These are phyloP conservation scores for Corydoras sp. DNA, from an alignment of 2,113 vertebrate species.

Conservation along the genomic window DNA sequence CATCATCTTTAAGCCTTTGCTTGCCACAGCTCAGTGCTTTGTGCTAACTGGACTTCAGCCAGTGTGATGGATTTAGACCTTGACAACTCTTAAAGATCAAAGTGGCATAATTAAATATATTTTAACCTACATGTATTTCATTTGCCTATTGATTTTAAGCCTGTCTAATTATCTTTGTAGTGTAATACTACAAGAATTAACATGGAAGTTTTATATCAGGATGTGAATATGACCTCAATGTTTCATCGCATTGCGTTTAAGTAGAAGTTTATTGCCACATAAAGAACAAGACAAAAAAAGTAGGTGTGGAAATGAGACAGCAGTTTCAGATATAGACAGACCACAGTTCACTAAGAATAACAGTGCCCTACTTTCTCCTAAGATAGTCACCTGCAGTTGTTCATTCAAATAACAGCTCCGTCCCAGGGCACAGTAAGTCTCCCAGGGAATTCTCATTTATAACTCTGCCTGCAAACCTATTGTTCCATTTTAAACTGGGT, in stretches of 20 bases:
- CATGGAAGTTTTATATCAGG: too few species aligned
- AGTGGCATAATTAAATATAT: conserved; percentile 13
- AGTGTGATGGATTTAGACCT: conserved; percentile 10
- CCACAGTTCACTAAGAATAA: conserved; percentile 10
- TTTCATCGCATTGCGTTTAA: too few species aligned
- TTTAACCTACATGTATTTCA: conserved; percentile 4
- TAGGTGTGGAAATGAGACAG: not conserved
- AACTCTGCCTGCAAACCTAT: not conserved
- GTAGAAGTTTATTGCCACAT: too few species aligned
- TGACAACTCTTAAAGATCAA: not conserved
- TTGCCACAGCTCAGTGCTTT: conserved; percentile 1
- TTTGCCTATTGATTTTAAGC: not conserved
- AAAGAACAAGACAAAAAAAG: too few species aligned
- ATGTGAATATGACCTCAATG: too few species aligned
- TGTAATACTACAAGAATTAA: not conserved
- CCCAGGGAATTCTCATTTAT: not conserved
- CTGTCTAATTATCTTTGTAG: not conserved
- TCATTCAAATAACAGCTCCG: not conserved
- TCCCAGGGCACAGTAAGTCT: too few species aligned
- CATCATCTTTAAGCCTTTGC: conserved; percentile 27
- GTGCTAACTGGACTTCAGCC: conserved; percentile 1
- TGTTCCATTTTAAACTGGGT: too few species aligned
- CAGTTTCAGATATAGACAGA: conserved; percentile 6
- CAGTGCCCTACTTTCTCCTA: conserved; percentile 14
- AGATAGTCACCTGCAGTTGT: conserved; percentile 10